Percentiles rank a stretch among this genome's conserved stretches.
Evolutionary conservation across 2,797 vertebrate genomes (phyloP).

Genomic region (Sebastiscus tertius): DNA sequence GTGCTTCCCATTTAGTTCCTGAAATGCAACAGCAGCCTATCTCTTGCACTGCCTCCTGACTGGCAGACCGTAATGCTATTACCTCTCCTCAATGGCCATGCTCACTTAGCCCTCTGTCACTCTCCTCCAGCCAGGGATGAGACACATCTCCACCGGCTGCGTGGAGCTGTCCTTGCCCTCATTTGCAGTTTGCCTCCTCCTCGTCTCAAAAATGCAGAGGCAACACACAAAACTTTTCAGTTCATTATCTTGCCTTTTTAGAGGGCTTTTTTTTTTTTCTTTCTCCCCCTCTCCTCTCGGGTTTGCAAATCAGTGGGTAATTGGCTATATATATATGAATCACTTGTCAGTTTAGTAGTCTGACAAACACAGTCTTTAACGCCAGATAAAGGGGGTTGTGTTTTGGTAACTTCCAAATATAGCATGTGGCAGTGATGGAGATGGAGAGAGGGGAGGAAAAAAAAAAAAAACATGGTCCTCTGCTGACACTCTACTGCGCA

Average conservation of each 20-base stretch:
- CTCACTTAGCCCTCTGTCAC: slow-evolving; percentile 77
- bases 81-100: slow-evolving; percentile 74
- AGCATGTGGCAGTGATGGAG: slow-evolving; percentile 16
- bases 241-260: slow-evolving; percentile 64
- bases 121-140: slow-evolving; percentile 49
- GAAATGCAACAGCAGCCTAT: slow-evolving; percentile 62
- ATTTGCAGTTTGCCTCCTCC: slow-evolving; percentile 57
- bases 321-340: slow-evolving; percentile 61
- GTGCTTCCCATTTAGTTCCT: slow-evolving; percentile 41
- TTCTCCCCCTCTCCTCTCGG: slow-evolving; percentile 31
- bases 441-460: background rate
- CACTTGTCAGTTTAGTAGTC: slow-evolving; percentile 54
- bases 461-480: background rate
- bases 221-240: slow-evolving; percentile 62
- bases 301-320: slow-evolving; percentile 66
- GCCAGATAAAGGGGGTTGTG: slow-evolving; percentile 6
- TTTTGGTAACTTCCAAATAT: slow-evolving; percentile 44
- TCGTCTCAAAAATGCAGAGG: slow-evolving; percentile 40
- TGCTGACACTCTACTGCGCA: slow-evolving; percentile 43
- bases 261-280: background rate
- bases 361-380: slow-evolving; percentile 42
- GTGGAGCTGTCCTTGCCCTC: slow-evolving; percentile 64
- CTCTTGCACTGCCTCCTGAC: slow-evolving; percentile 59
- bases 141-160: slow-evolving; percentile 48
- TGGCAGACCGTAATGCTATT: slow-evolving; percentile 75